Percentiles rank a stretch among this genome's conserved stretches.
Evolutionary conservation across 2,888 invertebrate species (phyloP).

Genomic region (Eristalis pertinax): DNA sequence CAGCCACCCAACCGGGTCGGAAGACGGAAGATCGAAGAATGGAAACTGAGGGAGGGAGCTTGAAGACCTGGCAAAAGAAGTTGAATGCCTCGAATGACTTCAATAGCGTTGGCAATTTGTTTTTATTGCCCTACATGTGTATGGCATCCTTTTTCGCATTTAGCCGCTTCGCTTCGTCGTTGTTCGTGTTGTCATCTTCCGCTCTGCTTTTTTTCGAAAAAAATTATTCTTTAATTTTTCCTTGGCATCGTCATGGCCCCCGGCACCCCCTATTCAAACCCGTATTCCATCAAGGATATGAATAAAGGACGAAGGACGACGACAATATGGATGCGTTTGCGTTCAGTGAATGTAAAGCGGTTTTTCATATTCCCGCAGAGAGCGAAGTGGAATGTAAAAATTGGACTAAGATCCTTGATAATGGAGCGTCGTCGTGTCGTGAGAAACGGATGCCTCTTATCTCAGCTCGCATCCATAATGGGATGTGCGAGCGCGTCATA

Average conservation of each 20-base stretch:
- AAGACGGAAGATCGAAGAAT: background rate
- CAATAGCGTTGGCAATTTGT: constrained; percentile 68
- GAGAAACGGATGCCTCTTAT: constrained; percentile 16
- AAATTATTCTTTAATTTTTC: constrained; percentile 65
- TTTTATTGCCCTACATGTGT: constrained; percentile 70
- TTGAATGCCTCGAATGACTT: constrained; percentile 59
- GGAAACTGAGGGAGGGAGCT: background rate
- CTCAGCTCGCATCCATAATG: constrained; percentile 14
- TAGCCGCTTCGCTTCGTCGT: background rate
- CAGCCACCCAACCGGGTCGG: background rate
- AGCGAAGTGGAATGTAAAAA: constrained; percentile 32
- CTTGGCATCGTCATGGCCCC: constrained; percentile 30
- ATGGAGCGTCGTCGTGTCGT: background rate
- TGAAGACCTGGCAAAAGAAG: constrained; percentile 10
- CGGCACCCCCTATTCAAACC: background rate
- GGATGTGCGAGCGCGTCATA: constrained; percentile 27
- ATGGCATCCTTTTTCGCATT: constrained; percentile 57
- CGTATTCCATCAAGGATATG: constrained; percentile 22
- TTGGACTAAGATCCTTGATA: constrained; percentile 50
- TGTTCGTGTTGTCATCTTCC: constrained; percentile 6
- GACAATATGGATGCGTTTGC: constrained; percentile 32
- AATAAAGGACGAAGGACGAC: constrained; percentile 58
- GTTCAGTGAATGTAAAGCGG: constrained; percentile 40
- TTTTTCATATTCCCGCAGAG: constrained; percentile 22
- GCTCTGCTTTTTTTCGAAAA: constrained; percentile 45